phyloP scores from a whole-genome alignment of 2,888 invertebrate genomes.

The Priocnemis perturbator region DNA sequence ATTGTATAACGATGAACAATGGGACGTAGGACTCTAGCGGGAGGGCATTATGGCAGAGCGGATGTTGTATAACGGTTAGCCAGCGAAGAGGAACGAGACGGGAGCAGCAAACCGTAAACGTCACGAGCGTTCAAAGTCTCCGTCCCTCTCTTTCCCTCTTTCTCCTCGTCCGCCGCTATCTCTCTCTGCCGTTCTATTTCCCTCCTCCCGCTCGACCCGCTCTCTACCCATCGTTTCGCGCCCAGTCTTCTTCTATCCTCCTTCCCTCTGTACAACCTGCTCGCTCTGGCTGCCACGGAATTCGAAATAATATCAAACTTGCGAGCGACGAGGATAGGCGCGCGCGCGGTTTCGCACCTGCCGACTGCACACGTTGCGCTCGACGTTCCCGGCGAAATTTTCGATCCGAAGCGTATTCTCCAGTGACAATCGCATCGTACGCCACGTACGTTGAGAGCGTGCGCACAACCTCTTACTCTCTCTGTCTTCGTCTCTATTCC shows the following conservation, averaged over 20 bases:
- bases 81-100: slow-evolving; percentile 74
- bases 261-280: too few species aligned
- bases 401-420: slow-evolving; percentile 13
- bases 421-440: neutral
- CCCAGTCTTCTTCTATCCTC: too few species aligned
- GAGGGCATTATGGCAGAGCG: slow-evolving; percentile 70
- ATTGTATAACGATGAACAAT: slow-evolving; percentile 74
- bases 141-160: slow-evolving; percentile 21
- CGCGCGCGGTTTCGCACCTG: slow-evolving; percentile 38
- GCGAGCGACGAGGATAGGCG: slow-evolving; percentile 24
- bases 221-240: slow-evolving; percentile 7
- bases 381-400: too few species aligned
- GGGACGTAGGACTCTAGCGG: slow-evolving; percentile 65
- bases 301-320: slow-evolving; percentile 41
- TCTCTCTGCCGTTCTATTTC: slow-evolving; percentile 7
- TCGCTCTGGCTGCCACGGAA: slow-evolving; percentile 15
- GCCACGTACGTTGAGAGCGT: slow-evolving; percentile 2
- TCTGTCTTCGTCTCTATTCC: slow-evolving; percentile 9
- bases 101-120: slow-evolving; percentile 72
- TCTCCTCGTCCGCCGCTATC: slow-evolving; percentile 10
- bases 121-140: slow-evolving; percentile 65
- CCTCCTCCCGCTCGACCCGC: slow-evolving; percentile 18
- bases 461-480: slow-evolving; percentile 16
- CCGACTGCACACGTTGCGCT: slow-evolving; percentile 5
- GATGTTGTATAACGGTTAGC: slow-evolving; percentile 76